Evolutionary conservation across 2,113 vertebrate species (phyloP), one percentile per base, ranked within the genome.

Genomic region (Prunella fulvescens): DNA sequence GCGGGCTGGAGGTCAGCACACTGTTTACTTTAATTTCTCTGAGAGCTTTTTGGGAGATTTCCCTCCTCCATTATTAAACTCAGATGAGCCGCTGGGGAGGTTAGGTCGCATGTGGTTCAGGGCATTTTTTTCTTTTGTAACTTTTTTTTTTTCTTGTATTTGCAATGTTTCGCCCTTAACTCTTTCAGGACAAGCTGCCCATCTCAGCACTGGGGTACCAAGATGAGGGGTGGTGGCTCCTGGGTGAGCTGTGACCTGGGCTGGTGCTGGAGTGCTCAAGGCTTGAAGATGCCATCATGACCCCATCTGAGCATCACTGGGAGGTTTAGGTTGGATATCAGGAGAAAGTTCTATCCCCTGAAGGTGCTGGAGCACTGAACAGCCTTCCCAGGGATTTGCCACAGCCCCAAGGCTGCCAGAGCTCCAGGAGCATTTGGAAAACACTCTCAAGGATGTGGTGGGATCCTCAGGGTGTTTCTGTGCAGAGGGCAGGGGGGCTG

Each of bases 1-100:
- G 20, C 6, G 14, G 88, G 95, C 53, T 81, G 95, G 92, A 93
- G 97, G 96, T 93, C 96, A 96, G 84, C 35, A 24, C 61, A 45
- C 94, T 97, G 97, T 97, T 97, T 96, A 96, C 97, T 97, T 97
- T 97, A 96, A 97, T 97, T 97, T 97, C 96, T 93, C 92, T 13
- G 93, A 92, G 96, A 97, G 96, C 97, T 97, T 96, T 97, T 96
- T 81, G 94, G 94, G 95, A 97, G 96, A 92, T 95, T 96, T 97
- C 93, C 96, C 93, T 88, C 45, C 85, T 90, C 69, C 23, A 51
- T 97, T 97, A 97, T 97, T 97, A 97, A 97, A 96, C 95, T 97
- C 97, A 97, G 97, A 97, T 97, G 97, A 97, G 95, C 88, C 28
- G 95, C 93, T 88, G 89, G 93, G 95, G 95, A 96, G 94, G 92